Conservation (phyloP, 1,140 invertebrate species). For the Pararge aegeria region DNA sequence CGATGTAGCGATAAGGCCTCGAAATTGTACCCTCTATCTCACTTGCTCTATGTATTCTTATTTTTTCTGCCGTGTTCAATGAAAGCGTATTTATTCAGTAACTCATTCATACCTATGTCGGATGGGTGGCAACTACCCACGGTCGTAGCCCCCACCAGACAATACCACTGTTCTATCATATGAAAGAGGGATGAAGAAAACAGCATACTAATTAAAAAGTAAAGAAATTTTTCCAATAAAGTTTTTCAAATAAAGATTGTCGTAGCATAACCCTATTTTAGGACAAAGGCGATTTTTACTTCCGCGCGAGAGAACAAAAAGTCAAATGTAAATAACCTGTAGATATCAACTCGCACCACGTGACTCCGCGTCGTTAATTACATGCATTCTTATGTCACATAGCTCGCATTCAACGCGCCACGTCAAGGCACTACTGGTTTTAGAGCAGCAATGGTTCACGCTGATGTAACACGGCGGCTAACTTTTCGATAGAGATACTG, state of each 20-base stretch:
- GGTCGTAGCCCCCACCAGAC: no score
- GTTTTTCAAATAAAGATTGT: constrained; percentile 22
- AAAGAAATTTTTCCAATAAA: constrained; percentile 10
- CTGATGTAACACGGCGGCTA: background rate
- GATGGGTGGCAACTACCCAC: no score
- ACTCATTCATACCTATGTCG: no score
- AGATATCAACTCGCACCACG: constrained; percentile 46
- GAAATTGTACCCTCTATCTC: no score
- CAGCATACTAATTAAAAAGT: background rate
- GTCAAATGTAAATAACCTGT: constrained; percentile 77
- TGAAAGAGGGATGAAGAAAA: background rate
- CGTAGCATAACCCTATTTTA: constrained; percentile 45
- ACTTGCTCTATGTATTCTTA: no score
- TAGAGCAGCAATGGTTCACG: constrained; percentile 41
- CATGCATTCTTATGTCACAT: constrained; percentile 39
- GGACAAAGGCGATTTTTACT: constrained; percentile 61
- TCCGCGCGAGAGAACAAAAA: constrained; percentile 65
- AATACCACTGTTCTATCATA: no score
- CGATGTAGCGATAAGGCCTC: no score
- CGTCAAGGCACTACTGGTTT: constrained; percentile 22
- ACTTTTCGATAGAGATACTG: background rate
- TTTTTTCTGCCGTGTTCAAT: no score
- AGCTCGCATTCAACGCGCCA: constrained; percentile 27
- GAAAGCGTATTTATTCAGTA: no score
- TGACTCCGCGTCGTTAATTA: constrained; percentile 36